Base-by-base conservation (phyloP, 64 coral and sea anemone species). In the Stichodactyla mertensii region DNA sequence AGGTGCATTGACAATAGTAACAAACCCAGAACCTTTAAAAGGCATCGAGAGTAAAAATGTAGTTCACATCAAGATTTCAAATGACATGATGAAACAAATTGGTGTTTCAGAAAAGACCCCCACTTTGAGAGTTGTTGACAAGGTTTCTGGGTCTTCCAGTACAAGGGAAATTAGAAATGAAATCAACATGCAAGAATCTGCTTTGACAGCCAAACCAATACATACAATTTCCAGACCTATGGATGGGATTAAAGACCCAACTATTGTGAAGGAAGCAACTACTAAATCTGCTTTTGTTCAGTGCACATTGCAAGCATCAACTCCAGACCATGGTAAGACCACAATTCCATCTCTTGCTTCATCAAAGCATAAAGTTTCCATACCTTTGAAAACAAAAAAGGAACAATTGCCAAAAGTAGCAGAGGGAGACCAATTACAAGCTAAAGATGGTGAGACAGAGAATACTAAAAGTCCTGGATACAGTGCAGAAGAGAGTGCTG, bases 1-100 rank as follows among this genome's bases (percentile, higher is more conserved):
- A 31, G 69, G 69, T 27, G 23, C 22, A 54, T 28, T 81, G 52
- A 55, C n/a, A 53, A 53, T 81, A 6, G 14, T 81, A 20, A 81
- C 78, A 81, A 81, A 81, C 3, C 78, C 78, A 54, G 78, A 81
- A 52, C 78, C 78, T 53, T 20, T 92, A 74, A 92, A 83, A 45
- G 86, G 52, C n/a, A 64, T 92, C 22, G 90, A 86, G 26, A 92
- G 90, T 18, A 92, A 92, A 55, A 83, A 92, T 87, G 84, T 92
- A 51, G 86, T 83, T 16, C 90, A 92, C 52, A 52, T 92, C 52
- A 87, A 87, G 55, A 92, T 92, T 87, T 69, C 85, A 92, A 92
- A 87, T 74, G 85, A 92, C 53, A 61, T 60, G 18, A 61, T 83
- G 52, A 86, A 87, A 87, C 86, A 82, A 51, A 15, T 74, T 74